Evolutionary conservation across 2,888 invertebrate species (phyloP).

Genomic region (Nysson spinosus): DNA sequence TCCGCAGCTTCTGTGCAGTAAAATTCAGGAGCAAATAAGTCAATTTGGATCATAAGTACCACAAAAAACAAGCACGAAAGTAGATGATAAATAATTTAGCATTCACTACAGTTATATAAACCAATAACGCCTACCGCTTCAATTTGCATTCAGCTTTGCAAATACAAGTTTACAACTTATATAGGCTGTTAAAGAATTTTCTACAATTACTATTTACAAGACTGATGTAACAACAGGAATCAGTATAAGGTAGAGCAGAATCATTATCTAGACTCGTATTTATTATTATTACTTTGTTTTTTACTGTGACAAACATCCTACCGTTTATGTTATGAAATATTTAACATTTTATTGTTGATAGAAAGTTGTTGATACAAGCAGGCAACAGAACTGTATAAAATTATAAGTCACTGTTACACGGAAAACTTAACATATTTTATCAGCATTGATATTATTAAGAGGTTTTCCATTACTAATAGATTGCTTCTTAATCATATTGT

Average conservation of each 20-base stretch:
- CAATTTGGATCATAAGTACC: constrained; percentile 55
- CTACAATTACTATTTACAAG: constrained; percentile 41
- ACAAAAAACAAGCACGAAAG: not conserved
- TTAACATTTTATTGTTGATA: no score
- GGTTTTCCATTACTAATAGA: no score
- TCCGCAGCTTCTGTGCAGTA: constrained; percentile 61
- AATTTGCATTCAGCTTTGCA: constrained; percentile 31
- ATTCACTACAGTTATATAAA: constrained; percentile 4
- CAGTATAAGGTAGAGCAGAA: constrained; percentile 5
- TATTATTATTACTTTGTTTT: constrained; percentile 2
- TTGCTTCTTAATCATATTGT: no score
- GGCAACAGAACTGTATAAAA: no score
- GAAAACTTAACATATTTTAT: no score
- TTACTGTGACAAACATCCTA: not conserved
- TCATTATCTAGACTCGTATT: constrained; percentile 15
- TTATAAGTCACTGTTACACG: no score
- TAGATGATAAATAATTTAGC: constrained; percentile 13
- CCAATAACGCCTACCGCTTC: constrained; percentile 22
- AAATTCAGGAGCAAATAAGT: constrained; percentile 68
- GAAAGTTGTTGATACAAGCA: no score
- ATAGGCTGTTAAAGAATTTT: constrained; percentile 33
- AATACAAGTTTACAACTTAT: constrained; percentile 26
- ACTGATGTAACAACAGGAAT: constrained; percentile 43
- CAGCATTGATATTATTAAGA: no score
- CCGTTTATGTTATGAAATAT: not conserved